These are phyloP conservation scores for Xanthia icteritia DNA, from an alignment of 2,888 invertebrate species.

Conservation along the genomic window DNA sequence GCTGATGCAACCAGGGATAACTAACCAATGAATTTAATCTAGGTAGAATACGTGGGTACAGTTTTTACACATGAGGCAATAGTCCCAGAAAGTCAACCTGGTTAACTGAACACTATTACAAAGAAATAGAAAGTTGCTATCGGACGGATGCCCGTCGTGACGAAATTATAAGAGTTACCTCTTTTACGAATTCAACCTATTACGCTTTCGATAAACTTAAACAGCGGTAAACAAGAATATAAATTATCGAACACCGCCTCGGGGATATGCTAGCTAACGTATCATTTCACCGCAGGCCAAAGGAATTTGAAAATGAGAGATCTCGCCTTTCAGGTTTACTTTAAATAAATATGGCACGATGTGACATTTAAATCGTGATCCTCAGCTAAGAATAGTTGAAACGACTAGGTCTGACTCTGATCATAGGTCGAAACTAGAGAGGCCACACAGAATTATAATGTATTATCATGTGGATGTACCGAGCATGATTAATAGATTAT, in stretches of 20 bases:
- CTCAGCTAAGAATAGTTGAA: slow-evolving; percentile 37
- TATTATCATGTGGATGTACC: neutral
- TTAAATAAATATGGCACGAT: slow-evolving; percentile 41
- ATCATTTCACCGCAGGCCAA: neutral
- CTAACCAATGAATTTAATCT: neutral
- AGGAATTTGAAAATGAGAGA: slow-evolving; percentile 23
- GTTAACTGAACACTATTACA: slow-evolving; percentile 14
- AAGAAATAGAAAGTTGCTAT: slow-evolving; percentile 34
- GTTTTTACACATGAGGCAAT: slow-evolving; percentile 7
- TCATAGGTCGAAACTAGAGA: slow-evolving; percentile 30
- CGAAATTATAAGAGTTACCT: slow-evolving; percentile 23
- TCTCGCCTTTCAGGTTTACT: slow-evolving; percentile 34
- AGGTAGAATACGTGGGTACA: neutral
- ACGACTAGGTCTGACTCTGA: slow-evolving; percentile 28
- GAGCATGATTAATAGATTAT: slow-evolving; percentile 5
- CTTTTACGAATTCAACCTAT: slow-evolving; percentile 16
- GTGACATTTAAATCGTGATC: slow-evolving; percentile 45
- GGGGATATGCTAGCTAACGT: neutral
- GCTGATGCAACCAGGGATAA: neutral
- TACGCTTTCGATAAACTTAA: slow-evolving; percentile 16
- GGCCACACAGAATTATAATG: slow-evolving; percentile 7
- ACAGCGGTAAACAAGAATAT: slow-evolving; percentile 22
- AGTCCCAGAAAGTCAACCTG: slow-evolving; percentile 7
- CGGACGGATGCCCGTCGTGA: slow-evolving; percentile 18
- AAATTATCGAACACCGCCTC: slow-evolving; percentile 13